These are phyloP conservation scores for Drosophila gunungcola DNA, from an alignment of 1,140 invertebrate species.

Conservation along the genomic window DNA sequence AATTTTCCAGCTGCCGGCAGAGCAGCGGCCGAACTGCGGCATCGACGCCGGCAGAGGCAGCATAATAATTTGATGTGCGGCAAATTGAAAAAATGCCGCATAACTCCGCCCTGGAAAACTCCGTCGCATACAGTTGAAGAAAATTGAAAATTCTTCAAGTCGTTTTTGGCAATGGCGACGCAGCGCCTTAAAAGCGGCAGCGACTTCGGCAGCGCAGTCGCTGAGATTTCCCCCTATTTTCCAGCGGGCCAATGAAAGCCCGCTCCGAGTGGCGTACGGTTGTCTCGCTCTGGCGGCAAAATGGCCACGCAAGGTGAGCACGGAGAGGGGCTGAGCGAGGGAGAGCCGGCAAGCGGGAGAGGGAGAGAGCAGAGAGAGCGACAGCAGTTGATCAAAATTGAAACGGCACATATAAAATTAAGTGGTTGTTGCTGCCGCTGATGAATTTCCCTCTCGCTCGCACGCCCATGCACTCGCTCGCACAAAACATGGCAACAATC, in stretches of 20 bases:
- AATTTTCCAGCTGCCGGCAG: conserved; percentile 12
- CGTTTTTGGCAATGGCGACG: conserved; percentile 70
- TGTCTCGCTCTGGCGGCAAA: conserved; percentile 68
- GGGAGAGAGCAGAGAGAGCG: conserved; percentile 6
- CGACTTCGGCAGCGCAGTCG: background rate
- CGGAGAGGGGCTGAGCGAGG: background rate
- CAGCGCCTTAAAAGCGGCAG: conserved; percentile 14
- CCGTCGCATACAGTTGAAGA: conserved; percentile 44
- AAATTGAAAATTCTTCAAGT: conserved; percentile 82
- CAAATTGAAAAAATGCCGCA: conserved; percentile 83
- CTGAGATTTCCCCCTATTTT: conserved; percentile 71
- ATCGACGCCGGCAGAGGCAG: conserved; percentile 23
- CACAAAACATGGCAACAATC: conserved; percentile 33
- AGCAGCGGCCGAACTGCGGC: conserved; percentile 18
- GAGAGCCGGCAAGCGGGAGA: too few relatives aligned
- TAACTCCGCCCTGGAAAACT: conserved; percentile 83
- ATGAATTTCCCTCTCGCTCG: conserved; percentile 82
- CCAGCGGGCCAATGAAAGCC: conserved; percentile 59
- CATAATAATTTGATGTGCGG: conserved; percentile 83
- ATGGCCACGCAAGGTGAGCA: conserved; percentile 47
- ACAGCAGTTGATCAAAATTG: conserved; percentile 76
- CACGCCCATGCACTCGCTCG: conserved; percentile 24
- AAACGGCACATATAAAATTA: conserved; percentile 84
- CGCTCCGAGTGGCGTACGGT: conserved; percentile 14
- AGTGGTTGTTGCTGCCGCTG: conserved; percentile 82